Conservation (phyloP, 92 coral and sea anemone genomes). For the Scolanthus callimorphus region DNA sequence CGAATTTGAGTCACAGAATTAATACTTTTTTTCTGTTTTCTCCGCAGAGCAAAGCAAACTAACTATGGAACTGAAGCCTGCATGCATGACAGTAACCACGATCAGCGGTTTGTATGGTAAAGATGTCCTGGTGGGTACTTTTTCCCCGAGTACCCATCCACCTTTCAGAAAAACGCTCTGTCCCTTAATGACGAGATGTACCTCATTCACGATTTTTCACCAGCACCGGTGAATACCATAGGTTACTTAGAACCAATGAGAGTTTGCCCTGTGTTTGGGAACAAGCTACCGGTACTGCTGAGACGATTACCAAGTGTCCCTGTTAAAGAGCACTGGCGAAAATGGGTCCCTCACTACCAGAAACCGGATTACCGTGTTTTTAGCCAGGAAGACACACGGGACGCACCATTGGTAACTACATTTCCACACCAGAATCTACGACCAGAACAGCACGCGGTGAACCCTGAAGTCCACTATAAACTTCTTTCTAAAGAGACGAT, state of each 20-base stretch:
- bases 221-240: slow-evolving; percentile 29
- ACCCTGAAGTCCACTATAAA: slow-evolving; percentile 77
- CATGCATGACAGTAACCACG: too few relatives aligned
- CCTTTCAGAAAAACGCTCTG: slow-evolving; percentile 61
- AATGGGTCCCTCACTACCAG: slow-evolving; percentile 70
- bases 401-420: background rate
- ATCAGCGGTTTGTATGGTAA: slow-evolving; percentile 53
- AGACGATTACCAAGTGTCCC: slow-evolving; percentile 9
- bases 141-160: slow-evolving; percentile 68
- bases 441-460: slow-evolving; percentile 67
- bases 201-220: slow-evolving; percentile 55
- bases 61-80: too few relatives aligned
- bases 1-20: too few relatives aligned
- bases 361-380: slow-evolving; percentile 61
- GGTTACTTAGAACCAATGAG: slow-evolving; percentile 55
- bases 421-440: slow-evolving; percentile 66
- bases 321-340: slow-evolving; percentile 65
- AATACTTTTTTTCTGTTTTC: too few relatives aligned
- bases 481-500: slow-evolving; percentile 62
- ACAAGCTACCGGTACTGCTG: slow-evolving; percentile 60
- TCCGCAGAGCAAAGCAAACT: too few relatives aligned
- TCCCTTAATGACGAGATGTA: slow-evolving; percentile 64
- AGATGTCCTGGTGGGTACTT: slow-evolving; percentile 69
- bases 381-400: slow-evolving; percentile 56
- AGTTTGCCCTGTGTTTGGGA: slow-evolving; percentile 68